These are phyloP conservation scores for Sinhomidia bicolor DNA, from an alignment of 2,888 invertebrate genomes.

Conservation along the genomic window DNA sequence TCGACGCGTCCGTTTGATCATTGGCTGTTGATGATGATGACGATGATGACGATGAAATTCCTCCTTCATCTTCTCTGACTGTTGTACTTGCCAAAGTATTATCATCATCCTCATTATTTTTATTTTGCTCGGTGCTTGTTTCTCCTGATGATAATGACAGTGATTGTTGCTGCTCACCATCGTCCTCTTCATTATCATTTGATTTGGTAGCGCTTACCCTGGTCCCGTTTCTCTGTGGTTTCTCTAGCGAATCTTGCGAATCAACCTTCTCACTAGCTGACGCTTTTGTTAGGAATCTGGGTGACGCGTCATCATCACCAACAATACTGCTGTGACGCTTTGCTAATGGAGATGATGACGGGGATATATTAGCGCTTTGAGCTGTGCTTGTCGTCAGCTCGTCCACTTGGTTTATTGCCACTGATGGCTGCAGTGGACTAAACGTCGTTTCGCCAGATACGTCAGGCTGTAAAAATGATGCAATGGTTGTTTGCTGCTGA, in stretches of 20 bases:
- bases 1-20: background rate
- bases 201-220: background rate
- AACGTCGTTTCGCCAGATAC: constrained; percentile 52
- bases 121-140: constrained; percentile 16
- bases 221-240: constrained; percentile 63
- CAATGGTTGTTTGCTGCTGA: constrained; percentile 50
- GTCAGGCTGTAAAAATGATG: constrained; percentile 63
- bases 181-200: constrained; percentile 8
- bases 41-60: background rate
- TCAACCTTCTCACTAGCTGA: constrained; percentile 20
- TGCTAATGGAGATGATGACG: constrained; percentile 47
- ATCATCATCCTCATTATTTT: constrained; percentile 16
- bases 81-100: constrained; percentile 51
- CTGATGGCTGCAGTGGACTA: constrained; percentile 17
- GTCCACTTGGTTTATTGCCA: constrained; percentile 44
- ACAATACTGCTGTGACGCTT: constrained; percentile 57
- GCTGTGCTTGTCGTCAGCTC: constrained; percentile 53
- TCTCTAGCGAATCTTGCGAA: background rate
- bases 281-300: constrained; percentile 40
- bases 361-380: constrained; percentile 1
- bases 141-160: constrained; percentile 29
- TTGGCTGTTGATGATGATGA: too few species aligned
- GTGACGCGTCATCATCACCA: constrained; percentile 16
- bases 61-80: constrained; percentile 33
- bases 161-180: constrained; percentile 17